Evolutionary conservation across 2,113 vertebrate genomes (phyloP).

Genomic region (Rattus rattus): DNA sequence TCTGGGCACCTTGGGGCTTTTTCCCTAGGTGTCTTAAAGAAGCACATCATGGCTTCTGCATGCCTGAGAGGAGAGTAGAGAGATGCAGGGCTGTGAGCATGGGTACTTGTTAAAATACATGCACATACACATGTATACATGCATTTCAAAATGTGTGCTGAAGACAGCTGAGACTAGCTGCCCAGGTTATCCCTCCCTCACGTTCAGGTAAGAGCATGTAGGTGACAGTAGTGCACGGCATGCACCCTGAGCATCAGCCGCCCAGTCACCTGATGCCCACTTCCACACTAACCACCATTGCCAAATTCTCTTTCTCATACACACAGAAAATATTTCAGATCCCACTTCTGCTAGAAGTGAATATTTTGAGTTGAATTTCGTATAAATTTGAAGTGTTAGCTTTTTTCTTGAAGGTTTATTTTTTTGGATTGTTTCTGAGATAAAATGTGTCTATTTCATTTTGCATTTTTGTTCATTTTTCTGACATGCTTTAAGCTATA

Average conservation of each 20-base stretch:
- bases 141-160: not conserved
- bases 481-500: not conserved
- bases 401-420: not conserved
- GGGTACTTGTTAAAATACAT: not conserved
- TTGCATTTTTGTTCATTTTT: not conserved
- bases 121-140: not conserved
- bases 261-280: fast-evolving
- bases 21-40: conserved; percentile 50
- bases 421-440: not conserved
- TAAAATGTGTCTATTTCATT: not conserved
- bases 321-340: not conserved
- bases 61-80: not conserved
- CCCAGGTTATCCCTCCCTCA: not conserved
- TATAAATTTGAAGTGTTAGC: not conserved
- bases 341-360: not conserved
- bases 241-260: not conserved
- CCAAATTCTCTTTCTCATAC: not conserved
- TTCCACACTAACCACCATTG: not conserved
- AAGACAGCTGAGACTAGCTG: not conserved
- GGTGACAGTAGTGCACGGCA: too few species aligned
- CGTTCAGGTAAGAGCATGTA: conserved; percentile 24
- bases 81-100: conserved; percentile 14
- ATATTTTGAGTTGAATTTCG: not conserved
- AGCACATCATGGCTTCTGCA: not conserved
- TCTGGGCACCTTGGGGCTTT: not conserved